Conservation (phyloP, 2,113 vertebrate species). For the Hemicordylus capensis region DNA sequence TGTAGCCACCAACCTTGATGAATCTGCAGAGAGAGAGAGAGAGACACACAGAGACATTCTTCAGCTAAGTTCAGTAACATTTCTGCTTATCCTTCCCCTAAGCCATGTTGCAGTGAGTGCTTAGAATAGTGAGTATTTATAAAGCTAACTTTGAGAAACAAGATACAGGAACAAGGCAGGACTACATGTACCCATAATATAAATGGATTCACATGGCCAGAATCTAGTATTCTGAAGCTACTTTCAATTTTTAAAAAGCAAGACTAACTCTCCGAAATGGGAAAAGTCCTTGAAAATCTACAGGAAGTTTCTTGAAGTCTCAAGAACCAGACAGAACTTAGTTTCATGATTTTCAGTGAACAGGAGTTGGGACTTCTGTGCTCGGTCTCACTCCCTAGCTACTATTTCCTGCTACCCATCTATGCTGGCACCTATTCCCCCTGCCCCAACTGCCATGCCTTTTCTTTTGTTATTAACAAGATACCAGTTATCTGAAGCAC, state of each 20-base stretch:
- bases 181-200: neutral
- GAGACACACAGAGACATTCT: neutral
- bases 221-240: neutral
- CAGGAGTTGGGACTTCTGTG: neutral
- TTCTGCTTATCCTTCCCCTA: neutral
- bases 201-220: neutral
- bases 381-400: neutral
- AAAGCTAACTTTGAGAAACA: neutral
- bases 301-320: neutral
- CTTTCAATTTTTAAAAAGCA: neutral
- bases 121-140: neutral
- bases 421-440: neutral
- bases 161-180: neutral
- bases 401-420: no score
- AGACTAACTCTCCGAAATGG: neutral
- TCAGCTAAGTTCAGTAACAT: neutral
- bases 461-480: no score
- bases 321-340: neutral
- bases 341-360: neutral
- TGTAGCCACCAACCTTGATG: constrained; percentile 91
- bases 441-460: no score
- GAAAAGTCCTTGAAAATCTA: neutral
- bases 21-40: constrained; percentile 75
- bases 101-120: neutral
- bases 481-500: neutral